Conservation (phyloP, 2,888 invertebrate genomes). For the Synergus umbraculus region DNA sequence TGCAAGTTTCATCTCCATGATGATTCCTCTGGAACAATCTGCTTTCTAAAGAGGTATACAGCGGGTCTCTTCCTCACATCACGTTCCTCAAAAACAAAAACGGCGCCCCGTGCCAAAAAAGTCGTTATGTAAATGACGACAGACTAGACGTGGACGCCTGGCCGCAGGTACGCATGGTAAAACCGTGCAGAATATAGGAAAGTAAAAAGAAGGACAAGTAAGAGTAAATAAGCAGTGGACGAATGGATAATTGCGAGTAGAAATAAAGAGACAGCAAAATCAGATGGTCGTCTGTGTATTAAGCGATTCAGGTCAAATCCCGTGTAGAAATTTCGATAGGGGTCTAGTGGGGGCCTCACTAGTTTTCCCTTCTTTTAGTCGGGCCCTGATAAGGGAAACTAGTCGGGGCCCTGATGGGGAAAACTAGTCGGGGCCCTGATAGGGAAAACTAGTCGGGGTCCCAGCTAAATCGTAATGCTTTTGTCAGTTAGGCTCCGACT, state of each 20-base stretch:
- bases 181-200: conserved; percentile 56
- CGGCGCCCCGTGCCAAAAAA: conserved; percentile 18
- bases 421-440: too few species aligned
- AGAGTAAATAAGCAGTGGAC: conserved; percentile 17
- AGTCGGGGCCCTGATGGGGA: too few species aligned
- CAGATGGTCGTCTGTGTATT: background rate
- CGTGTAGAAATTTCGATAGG: too few species aligned
- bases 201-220: conserved; percentile 56
- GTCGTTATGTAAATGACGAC: conserved; percentile 39
- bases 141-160: conserved; percentile 24
- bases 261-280: background rate
- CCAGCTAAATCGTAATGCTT: too few species aligned
- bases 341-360: background rate
- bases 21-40: conserved; percentile 3
- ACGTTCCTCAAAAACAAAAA: conserved; percentile 24
- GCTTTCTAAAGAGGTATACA: conserved; percentile 4
- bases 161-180: conserved; percentile 54
- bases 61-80: conserved; percentile 2
- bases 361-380: background rate
- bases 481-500: too few species aligned
- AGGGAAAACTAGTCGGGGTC: too few species aligned
- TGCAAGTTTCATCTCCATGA: background rate
- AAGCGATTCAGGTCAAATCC: too few species aligned
- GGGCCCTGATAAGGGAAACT: too few species aligned
- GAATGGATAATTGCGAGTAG: conserved; percentile 9